These are phyloP conservation scores for Brenthis hecate DNA, from an alignment of 2,888 invertebrate genomes.

Conservation along the genomic window DNA sequence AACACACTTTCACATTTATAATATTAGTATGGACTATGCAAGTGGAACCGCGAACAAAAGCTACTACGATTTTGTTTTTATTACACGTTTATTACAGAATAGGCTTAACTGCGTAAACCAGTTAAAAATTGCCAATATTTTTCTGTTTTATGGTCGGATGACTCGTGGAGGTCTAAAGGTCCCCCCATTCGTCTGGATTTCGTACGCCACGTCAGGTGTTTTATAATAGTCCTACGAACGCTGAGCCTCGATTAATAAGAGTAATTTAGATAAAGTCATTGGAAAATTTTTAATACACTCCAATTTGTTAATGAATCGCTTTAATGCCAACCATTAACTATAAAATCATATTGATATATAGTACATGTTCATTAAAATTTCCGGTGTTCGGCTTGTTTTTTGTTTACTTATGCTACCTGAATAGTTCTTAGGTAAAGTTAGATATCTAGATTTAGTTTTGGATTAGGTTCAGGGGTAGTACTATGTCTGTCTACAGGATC, in stretches of 20 bases:
- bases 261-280: conserved; percentile 20
- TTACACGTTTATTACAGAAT: not conserved
- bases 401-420: no score
- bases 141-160: conserved; percentile 9
- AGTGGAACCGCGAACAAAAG: no score
- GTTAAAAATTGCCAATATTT: conserved; percentile 6
- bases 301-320: not conserved
- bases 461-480: no score
- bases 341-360: no score
- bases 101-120: not conserved
- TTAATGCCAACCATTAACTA: no score
- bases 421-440: no score
- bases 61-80: not conserved
- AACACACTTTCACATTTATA: no score
- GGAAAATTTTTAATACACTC: not conserved
- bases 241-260: conserved; percentile 22
- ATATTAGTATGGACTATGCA: no score
- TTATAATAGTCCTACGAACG: conserved; percentile 13
- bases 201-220: conserved; percentile 23
- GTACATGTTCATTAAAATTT: no score
- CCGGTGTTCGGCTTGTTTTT: no score
- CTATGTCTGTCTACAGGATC: no score
- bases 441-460: no score
- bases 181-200: conserved; percentile 26
- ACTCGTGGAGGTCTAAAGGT: conserved; percentile 16